Evolutionary conservation across 2,797 vertebrate species (phyloP), one percentile per base, ranked within the genome.

Genomic region (Pseudochromis fuscus): DNA sequence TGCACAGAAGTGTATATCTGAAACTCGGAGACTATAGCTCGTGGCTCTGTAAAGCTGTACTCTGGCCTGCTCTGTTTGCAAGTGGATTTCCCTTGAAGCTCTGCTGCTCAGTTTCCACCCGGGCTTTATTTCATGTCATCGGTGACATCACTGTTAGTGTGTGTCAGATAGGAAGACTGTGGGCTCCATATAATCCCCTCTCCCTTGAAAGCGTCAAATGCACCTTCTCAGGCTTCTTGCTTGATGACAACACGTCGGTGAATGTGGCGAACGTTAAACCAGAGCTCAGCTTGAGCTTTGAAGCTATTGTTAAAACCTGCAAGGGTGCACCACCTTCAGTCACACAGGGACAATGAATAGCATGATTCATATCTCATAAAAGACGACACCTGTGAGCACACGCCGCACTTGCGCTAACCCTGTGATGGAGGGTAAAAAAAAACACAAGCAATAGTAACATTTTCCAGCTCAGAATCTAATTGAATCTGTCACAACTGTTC

Each of bases 331-430:
- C 73, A 75, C 82, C 67, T 77, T 30, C 71, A 70, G 77, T 67
- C 86, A 80, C 78, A 72, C 7, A 1, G 81, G 83, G 24, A 87
- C 81, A 77, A 87, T 85, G 81, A 82, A 83, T 13, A 23, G 53
- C 30, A 60, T 82, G 84, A 91, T 87, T 88, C 77, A 89, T 84
- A 72, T 82, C 75, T 88, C 62, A 68, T 84, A 82, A 83, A 86
- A 86, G 52, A 67, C 40, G 30, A 87, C 84, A 89, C 86, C 77
- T 87, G 83, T 49, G 75, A 57, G 46, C 60, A 60, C 60, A 75
- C 30, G 49, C 30, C n/a, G 19, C n/a, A 27, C 66, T 12, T 62
- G 27, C 58, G n/a, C 61, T n/a, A 51, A 59, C 57, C 15, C 45
- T 33, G 38, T 9, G 18, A 5, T 24, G n/a, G 49, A 27, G 16